A percentile compares a stretch with the other conserved stretches of the same genome.
Conservation (phyloP, 2,797 vertebrate genomes). For the Halcyon smyrnensis region DNA sequence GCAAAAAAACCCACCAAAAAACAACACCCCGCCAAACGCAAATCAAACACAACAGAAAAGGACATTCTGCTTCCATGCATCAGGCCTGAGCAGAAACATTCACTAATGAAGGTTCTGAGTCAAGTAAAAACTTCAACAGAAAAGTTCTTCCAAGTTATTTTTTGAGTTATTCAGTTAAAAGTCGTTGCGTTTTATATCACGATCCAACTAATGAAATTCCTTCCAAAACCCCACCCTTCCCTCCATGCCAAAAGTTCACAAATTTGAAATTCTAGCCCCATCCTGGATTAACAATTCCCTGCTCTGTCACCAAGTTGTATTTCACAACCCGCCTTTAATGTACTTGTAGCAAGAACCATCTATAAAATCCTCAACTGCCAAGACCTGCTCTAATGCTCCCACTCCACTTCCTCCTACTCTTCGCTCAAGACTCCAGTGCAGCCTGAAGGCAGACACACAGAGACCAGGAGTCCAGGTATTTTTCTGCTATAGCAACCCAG, state of each 20-base stretch:
- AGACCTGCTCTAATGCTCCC: conserved; percentile 1
- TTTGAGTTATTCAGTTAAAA: not conserved
- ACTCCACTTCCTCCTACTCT: not conserved
- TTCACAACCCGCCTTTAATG: not conserved
- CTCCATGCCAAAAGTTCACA: conserved; percentile 32
- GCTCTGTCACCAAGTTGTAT: conserved; percentile 25
- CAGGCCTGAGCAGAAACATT: not conserved
- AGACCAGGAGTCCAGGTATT: not conserved
- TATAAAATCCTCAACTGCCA: conserved; percentile 10
- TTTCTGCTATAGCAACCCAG: not conserved
- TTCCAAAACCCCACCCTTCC: conserved; percentile 29
- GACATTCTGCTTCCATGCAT: conserved; percentile 11
- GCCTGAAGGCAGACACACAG: not conserved
- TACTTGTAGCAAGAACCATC: not conserved
- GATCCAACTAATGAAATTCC: not conserved
- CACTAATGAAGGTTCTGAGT: not conserved
- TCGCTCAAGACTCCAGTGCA: not conserved
- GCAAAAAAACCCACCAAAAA: not conserved
- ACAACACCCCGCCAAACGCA: not conserved
- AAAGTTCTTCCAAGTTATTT: not conserved
- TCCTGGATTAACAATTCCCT: conserved; percentile 45
- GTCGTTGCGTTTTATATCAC: not conserved
- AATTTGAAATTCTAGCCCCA: conserved; percentile 42
- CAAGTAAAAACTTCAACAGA: not conserved
- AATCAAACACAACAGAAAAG: not conserved